Evolutionary conservation across 2,888 invertebrate genomes (phyloP), one percentile per base, ranked within the genome.

Genomic region (Erebia epiphron): DNA sequence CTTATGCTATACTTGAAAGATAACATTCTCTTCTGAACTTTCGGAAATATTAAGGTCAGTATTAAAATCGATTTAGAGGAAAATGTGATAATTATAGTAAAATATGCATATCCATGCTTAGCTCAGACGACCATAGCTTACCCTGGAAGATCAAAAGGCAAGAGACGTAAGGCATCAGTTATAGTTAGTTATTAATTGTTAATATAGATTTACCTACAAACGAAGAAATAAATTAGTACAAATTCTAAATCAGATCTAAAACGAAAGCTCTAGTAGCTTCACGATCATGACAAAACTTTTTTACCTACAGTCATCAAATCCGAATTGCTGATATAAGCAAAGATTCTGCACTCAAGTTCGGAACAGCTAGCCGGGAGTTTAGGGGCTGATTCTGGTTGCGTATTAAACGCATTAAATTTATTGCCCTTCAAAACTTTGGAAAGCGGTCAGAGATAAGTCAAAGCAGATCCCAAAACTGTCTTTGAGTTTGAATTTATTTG

Each of bases 391-490:
- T 73, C 60, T 68, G 71, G 75, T 75, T 73, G 73, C 69, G 71
- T 75, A 71, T 73, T 74, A 71, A 77, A 75, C 73, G 71, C 70
- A 69, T 73, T 65, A 71, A 72, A 77, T 76, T 76, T 76, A 76
- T 76, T 72, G 68, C 75, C 72, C 63, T 67, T 75, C 72, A 73
- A 74, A 76, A 77, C 71, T 75, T 75, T 57, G 64, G 72, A 73
- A 73, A 52, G 54, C 66, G 66, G 67, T 73, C 65, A 69, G 57
- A 74, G 75, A 69, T 73, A 76, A 70, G 66, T 66, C 66, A 56
- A 56, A 66, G 43, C 66, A 46, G 66, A 56, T 66, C 56, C 43
- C 54, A 9, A 43, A 56, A 54, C 66, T 56, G 56, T 66, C 66
- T 66, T 66, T 56, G 43, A 18, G 66, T 66, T 56, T 14, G 41